These are phyloP conservation scores for Onthophagus sagittarius DNA, from an alignment of 2,888 invertebrate genomes.

Conservation along the genomic window DNA sequence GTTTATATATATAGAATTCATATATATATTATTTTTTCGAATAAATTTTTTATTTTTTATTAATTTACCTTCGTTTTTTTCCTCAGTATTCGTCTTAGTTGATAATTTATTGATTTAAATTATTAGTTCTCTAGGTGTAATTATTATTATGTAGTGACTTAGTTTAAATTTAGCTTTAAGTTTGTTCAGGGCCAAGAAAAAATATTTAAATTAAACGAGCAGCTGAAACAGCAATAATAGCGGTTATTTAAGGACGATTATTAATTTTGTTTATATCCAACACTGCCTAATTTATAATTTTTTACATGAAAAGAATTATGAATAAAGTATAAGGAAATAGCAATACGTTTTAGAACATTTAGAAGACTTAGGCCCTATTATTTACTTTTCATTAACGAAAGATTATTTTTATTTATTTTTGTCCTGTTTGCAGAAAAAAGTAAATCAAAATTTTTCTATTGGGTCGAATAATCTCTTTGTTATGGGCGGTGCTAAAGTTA, in stretches of 20 bases:
- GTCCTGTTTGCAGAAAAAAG: not conserved
- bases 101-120: not conserved
- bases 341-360: not conserved
- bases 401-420: not conserved
- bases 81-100: slow-evolving; percentile 7
- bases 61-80: slow-evolving; percentile 3
- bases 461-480: slow-evolving; percentile 15
- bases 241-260: slow-evolving; percentile 12
- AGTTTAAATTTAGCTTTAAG: slow-evolving; percentile 5
- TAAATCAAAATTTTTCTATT: slow-evolving; percentile 9
- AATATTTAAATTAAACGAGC: not conserved
- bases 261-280: slow-evolving; percentile 15
- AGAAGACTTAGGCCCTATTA: not conserved
- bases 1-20: slow-evolving; percentile 14
- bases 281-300: slow-evolving; percentile 24
- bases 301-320: not conserved
- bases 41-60: slow-evolving; percentile 12
- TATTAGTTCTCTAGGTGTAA: not conserved
- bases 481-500: slow-evolving; percentile 26
- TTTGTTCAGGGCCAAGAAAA: not conserved
- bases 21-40: slow-evolving; percentile 16
- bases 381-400: not conserved
- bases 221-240: slow-evolving; percentile 1
- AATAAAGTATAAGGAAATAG: slow-evolving; percentile 11
- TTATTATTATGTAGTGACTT: not conserved